phyloP scores from a whole-genome alignment of 2,888 invertebrate genomes.

The Nemoura dubitans region DNA sequence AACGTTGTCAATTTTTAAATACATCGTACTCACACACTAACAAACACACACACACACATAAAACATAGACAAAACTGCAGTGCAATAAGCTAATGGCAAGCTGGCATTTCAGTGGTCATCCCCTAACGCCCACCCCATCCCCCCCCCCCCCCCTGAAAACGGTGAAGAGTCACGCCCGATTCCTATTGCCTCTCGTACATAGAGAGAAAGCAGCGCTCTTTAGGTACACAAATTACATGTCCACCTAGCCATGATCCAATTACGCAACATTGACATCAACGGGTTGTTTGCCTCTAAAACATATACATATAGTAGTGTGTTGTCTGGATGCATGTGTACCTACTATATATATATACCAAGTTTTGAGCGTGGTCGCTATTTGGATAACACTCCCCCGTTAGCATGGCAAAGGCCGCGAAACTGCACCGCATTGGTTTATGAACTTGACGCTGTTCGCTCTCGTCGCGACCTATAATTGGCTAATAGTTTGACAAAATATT shows the following conservation, averaged over 20 bases:
- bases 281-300: not conserved
- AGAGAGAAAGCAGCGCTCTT: not conserved
- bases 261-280: not conserved
- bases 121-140: not conserved
- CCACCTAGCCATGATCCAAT: not conserved
- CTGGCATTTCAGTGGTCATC: not conserved
- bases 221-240: not conserved
- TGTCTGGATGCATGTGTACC: no score
- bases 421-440: no score
- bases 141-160: no score
- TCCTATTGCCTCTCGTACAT: not conserved
- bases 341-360: no score
- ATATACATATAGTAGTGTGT: not conserved
- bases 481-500: no score
- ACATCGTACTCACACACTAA: no score
- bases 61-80: not conserved
- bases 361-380: no score
- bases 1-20: not conserved
- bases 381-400: no score
- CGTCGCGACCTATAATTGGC: no score
- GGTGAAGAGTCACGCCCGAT: not conserved
- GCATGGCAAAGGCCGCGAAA: no score
- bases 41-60: not conserved
- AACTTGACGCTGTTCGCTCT: no score
- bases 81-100: not conserved